phyloP scores from a whole-genome alignment of 2,888 invertebrate species.

The Linnaemya vulpina region DNA sequence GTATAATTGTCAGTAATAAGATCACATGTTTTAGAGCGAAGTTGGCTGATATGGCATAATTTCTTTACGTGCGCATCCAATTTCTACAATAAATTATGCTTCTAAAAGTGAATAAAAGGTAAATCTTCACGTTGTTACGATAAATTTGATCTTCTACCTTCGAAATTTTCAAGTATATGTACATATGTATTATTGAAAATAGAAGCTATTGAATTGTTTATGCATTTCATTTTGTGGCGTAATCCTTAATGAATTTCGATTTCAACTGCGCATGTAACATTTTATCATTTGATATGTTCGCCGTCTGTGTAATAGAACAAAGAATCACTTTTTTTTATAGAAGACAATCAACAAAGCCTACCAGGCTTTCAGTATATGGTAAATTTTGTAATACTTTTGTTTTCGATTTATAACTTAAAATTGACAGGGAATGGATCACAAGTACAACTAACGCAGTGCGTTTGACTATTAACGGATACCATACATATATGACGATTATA shows the following conservation, averaged over 20 bases:
- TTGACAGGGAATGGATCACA: background rate
- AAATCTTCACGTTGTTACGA: too few relatives aligned
- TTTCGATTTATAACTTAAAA: slow-evolving; percentile 41
- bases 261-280: slow-evolving; percentile 42
- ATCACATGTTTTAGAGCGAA: too few relatives aligned
- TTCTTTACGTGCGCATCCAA: too few relatives aligned
- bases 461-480: background rate
- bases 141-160: too few relatives aligned
- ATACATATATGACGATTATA: background rate
- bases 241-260: slow-evolving; percentile 40
- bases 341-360: background rate
- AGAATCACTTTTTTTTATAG: background rate
- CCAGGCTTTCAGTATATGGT: slow-evolving; percentile 14
- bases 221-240: slow-evolving; percentile 19
- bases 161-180: too few relatives aligned
- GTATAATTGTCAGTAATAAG: too few relatives aligned
- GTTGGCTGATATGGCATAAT: too few relatives aligned
- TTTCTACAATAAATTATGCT: too few relatives aligned
- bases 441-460: slow-evolving; percentile 13
- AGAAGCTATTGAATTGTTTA: background rate
- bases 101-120: too few relatives aligned
- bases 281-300: background rate
- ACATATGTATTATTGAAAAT: too few relatives aligned
- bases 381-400: slow-evolving; percentile 57
- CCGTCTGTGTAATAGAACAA: slow-evolving; percentile 24